Base-by-base conservation (phyloP, 2,888 invertebrate species). In the Melanostoma mellinum region DNA sequence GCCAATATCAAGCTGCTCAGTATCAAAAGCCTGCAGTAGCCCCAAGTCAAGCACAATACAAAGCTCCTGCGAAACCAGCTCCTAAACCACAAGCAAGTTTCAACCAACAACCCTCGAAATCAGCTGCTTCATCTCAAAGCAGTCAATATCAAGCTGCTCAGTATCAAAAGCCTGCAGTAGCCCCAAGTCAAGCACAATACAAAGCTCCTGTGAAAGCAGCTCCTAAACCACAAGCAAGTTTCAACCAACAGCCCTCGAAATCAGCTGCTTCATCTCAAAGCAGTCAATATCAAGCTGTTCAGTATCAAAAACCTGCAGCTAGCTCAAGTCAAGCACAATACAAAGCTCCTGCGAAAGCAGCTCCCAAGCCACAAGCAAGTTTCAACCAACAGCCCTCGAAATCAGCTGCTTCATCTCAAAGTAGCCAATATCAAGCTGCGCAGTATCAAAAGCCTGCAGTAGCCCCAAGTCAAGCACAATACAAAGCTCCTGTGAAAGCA, bases 401-500 rank as follows among this genome's bases (percentile, higher is more conserved):
- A 52, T 30, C 3, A 32, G 6, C 20, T 20, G 20, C 20, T 20
- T 20, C 20, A 33, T 20, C n/a, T 4, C 44, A 60, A 10, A 9
- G 20, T 1, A 33, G 20, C 30, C 6, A 30, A 9, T 20, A 1
- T 20, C 10, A 3, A 53, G 10, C 3, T 1, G n/a, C 35, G 10
- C 53, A 36, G 5, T 2, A 1, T 63, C 67, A 4, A 8, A 58
- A n/a, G 3, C 68, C 75, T 10, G 35, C 46, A 2, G 32, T 32
- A 20, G 20, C 20, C 20, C 20, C 20, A 20, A 20, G 20, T 20
- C 20, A 20, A 20, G 20, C 20, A 20, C 20, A 20, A 20, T 20
- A 20, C 20, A 20, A 20, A 20, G 20, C 20, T 20, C 20, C 20
- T 2, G 56, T 63, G 2, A 36, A 20, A 20, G 20, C 20, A 20